phyloP scores from a whole-genome alignment of 2,888 invertebrate species.

The Meteorus cinctellus region DNA sequence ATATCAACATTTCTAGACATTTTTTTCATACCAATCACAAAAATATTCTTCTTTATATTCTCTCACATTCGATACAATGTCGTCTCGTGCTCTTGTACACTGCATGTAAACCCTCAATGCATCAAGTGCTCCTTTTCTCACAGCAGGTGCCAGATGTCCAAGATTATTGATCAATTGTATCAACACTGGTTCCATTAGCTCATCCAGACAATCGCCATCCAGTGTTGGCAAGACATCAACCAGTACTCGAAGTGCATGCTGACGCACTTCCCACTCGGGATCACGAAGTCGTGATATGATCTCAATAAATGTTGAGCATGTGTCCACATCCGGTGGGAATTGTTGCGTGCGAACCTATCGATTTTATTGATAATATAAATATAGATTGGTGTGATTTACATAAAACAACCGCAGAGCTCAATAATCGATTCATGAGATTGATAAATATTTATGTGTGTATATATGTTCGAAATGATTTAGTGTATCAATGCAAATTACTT shows the following conservation, averaged over 20 bases:
- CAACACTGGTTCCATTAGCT: constrained; percentile 78
- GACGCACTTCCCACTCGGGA: constrained; percentile 89
- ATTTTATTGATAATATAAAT: constrained; percentile 17
- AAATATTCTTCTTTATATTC: not conserved
- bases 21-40: not conserved
- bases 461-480: not conserved
- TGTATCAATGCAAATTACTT: not conserved
- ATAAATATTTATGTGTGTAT: constrained; percentile 6
- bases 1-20: not conserved
- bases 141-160: constrained; percentile 86
- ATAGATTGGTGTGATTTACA: not conserved
- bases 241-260: constrained; percentile 86
- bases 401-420: not conserved
- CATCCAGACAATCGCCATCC: constrained; percentile 77
- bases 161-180: constrained; percentile 85
- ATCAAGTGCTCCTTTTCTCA: constrained; percentile 86
- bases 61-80: constrained; percentile 78
- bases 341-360: constrained; percentile 79
- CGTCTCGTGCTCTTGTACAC: constrained; percentile 81
- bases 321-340: constrained; percentile 81
- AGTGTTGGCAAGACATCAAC: constrained; percentile 86
- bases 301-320: constrained; percentile 80
- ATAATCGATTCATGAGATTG: constrained; percentile 2
- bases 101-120: constrained; percentile 83
- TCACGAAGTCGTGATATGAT: constrained; percentile 83